phyloP scores from a whole-genome alignment of 2,888 invertebrate species.

The Monoplex corrugatus region DNA sequence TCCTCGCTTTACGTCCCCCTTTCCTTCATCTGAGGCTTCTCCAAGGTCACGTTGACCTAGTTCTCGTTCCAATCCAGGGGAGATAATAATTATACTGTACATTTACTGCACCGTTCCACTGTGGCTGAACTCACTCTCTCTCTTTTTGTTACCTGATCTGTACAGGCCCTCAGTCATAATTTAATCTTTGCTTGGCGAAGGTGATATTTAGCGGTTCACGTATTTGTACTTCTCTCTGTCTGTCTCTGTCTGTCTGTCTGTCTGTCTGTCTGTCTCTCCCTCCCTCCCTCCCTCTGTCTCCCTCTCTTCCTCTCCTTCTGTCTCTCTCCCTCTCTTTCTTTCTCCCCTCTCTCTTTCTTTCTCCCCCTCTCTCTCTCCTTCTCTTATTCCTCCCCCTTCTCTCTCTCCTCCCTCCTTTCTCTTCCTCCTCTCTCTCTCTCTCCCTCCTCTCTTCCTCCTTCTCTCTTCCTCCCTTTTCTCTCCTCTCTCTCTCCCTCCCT shows the following conservation, averaged over 20 bases:
- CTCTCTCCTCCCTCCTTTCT: conserved; percentile 43
- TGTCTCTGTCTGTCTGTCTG: conserved; percentile 47
- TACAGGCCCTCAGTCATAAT: too few species aligned
- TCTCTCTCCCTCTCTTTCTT: conserved; percentile 32
- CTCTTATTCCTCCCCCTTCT: conserved; percentile 26
- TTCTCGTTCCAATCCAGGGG: too few species aligned
- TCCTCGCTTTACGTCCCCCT: too few species aligned
- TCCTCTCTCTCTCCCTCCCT: neutral
- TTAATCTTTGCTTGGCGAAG: too few species aligned
- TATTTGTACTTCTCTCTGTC: neutral
- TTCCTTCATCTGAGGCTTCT: too few species aligned
- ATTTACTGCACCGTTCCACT: neutral
- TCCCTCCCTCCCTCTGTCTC: conserved; percentile 24
- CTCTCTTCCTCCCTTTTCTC: neutral
- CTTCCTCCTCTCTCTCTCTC: neutral
- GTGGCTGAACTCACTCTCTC: too few species aligned
- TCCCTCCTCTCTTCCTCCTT: neutral
- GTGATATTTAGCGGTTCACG: neutral
- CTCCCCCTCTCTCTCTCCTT: conserved; percentile 48
- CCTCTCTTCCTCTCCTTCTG: conserved; percentile 33
- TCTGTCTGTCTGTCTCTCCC: conserved; percentile 48
- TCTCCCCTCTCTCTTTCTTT: conserved; percentile 10
- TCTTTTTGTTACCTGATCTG: too few species aligned
- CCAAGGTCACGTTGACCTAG: too few species aligned
- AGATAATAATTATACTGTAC: neutral